These are phyloP conservation scores for Hypolimnas misippus DNA, from an alignment of 2,888 invertebrate genomes.

Conservation along the genomic window DNA sequence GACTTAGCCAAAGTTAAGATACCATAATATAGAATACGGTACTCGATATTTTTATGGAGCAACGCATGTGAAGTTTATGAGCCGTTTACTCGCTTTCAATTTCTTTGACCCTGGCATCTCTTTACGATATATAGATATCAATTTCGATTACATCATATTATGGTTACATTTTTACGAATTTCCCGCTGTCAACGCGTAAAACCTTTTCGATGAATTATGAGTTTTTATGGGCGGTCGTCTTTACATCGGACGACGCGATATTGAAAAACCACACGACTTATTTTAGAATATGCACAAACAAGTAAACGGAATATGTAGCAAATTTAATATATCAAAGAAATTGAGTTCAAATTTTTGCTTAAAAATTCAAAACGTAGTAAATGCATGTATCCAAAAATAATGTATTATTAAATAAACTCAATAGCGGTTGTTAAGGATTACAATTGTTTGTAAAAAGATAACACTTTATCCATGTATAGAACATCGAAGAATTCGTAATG, in stretches of 20 bases:
- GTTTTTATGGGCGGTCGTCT: background rate
- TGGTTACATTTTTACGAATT: constrained; percentile 50
- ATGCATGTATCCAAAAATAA: no score
- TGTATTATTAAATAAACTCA: no score
- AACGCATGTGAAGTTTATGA: constrained; percentile 39
- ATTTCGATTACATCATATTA: constrained; percentile 53
- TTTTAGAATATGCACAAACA: background rate
- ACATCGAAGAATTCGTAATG: no score
- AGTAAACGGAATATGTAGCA: no score
- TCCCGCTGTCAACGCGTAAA: constrained; percentile 55
- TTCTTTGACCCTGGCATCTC: constrained; percentile 49
- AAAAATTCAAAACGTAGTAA: no score
- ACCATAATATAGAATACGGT: constrained; percentile 10
- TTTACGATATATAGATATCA: constrained; percentile 55
- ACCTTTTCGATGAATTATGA: constrained; percentile 18
- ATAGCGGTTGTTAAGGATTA: no score
- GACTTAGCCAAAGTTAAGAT: constrained; percentile 19
- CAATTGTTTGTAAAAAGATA: no score
- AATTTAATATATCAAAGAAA: no score
- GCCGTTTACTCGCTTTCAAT: constrained; percentile 44
- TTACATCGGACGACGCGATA: background rate
- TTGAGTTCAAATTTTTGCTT: no score
- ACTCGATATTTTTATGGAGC: constrained; percentile 26
- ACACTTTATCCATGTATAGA: no score
- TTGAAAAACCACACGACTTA: background rate